Evolutionary conservation across 1,140 invertebrate genomes (phyloP), one percentile per base, ranked within the genome.

Genomic region (Scaptodrosophila lebanonensis): DNA sequence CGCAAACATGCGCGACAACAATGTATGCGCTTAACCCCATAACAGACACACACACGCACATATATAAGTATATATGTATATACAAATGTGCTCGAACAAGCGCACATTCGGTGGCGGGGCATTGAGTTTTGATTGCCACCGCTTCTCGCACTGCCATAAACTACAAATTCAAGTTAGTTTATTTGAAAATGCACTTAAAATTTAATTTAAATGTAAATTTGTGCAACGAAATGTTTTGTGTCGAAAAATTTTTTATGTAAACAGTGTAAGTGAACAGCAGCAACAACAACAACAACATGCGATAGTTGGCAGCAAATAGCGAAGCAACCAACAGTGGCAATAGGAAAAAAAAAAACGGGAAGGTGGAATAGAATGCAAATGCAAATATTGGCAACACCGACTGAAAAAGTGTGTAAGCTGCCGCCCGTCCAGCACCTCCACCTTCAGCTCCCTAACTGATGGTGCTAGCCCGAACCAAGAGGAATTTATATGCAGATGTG

Each of bases 141-240:
- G 52, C 45, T 16, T 27, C 27, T 44, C 27, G 29, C 18, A 30
- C 9, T 43, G 8, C 12, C n/a, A 35, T 29, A 35, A 18, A 25
- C 6, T 25, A 25, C 22, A 8, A 25, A 27, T 13, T 7, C 57
- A 71, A 77, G 75, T 79, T 82, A 79, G 75, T 79, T 79, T 79
- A 79, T 68, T 79, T 79, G 69, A 75, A 67, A 75, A 82, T 75
- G 69, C 75, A 79, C 75, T 79, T 79, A 79, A 79, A 79, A 66
- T 79, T 79, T 79, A 79, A 79, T 79, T 79, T 79, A 79, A 79
- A 79, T 79, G 75, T 79, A 79, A 79, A 79, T 79, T 79, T 82
- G 75, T 75, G 75, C 75, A 79, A 65, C 76, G 48, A 69, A 79
- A 82, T 79, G 75, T 79, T 64, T 75, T 79, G 75, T 72, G 73